Evolutionary conservation across 2,113 vertebrate genomes (phyloP).

Genomic region (Brachionichthys hirsutus): DNA sequence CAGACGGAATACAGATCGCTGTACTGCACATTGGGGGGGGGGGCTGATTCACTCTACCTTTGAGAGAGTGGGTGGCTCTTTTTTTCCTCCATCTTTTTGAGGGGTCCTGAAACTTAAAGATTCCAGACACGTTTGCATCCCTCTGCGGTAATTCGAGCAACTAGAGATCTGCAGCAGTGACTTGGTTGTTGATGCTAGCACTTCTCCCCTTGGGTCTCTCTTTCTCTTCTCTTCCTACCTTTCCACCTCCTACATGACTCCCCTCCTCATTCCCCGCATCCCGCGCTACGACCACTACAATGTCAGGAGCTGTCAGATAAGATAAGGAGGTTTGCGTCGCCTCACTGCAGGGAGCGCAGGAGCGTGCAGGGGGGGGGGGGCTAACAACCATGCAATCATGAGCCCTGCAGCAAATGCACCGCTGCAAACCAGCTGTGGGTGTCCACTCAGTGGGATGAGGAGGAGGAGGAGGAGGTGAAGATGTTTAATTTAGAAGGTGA

Average conservation of each 20-base stretch:
- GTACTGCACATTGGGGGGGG: constrained; percentile 15
- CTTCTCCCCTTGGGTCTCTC: constrained; percentile 66
- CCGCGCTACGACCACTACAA: constrained; percentile 48
- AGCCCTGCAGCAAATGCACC: constrained; percentile 55
- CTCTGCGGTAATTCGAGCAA: constrained; percentile 70
- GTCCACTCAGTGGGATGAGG: constrained; percentile 33
- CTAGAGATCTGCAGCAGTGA: constrained; percentile 69
- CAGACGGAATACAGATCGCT: constrained; percentile 12
- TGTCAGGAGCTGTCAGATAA: constrained; percentile 76
- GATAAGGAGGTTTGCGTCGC: constrained; percentile 72
- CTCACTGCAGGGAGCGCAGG: constrained; percentile 62
- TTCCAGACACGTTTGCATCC: constrained; percentile 69
- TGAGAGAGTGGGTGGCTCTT: constrained; percentile 44
- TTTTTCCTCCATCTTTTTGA: constrained; percentile 54
- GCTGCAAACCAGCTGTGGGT: constrained; percentile 42
- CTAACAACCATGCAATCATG: constrained; percentile 71
- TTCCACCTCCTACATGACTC: constrained; percentile 11
- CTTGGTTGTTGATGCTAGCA: constrained; percentile 77
- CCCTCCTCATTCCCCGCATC: constrained; percentile 36
- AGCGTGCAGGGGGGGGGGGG: too few species aligned
- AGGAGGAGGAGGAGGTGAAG: constrained; percentile 32
- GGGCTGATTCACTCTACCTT: constrained; percentile 45
- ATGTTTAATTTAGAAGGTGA: constrained; percentile 64
- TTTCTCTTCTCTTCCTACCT: constrained; percentile 59
- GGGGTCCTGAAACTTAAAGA: constrained; percentile 69